Conservation (phyloP, 2,888 invertebrate genomes). For the Formica aserva region DNA sequence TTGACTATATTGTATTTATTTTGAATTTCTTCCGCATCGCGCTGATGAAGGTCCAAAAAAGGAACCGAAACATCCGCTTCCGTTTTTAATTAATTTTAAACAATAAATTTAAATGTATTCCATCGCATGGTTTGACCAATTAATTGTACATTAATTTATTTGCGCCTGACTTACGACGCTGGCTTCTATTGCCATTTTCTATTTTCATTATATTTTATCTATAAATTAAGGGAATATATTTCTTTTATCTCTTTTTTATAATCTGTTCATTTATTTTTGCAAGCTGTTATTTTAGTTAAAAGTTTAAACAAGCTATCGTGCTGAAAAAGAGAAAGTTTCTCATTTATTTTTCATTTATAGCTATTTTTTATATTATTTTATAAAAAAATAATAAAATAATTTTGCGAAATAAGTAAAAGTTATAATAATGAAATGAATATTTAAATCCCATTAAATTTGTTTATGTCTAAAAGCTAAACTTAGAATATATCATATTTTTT, state of each 20-base stretch:
- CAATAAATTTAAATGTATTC: no score
- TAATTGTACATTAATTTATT: no score
- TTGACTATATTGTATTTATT: no score
- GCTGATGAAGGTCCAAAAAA: no score
- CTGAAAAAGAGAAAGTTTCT: neutral
- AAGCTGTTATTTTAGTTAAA: slow-evolving; percentile 1
- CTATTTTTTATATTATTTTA: neutral
- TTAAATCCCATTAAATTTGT: neutral
- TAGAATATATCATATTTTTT: neutral
- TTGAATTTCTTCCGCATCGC: no score
- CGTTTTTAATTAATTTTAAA: no score
- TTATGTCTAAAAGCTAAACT: neutral
- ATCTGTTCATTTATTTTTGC: neutral
- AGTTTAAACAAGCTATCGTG: slow-evolving; percentile 7
- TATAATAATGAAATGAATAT: neutral
- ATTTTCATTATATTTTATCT: neutral
- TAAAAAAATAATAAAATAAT: slow-evolving; percentile 9
- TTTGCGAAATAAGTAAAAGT: neutral
- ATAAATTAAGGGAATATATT: neutral
- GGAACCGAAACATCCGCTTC: no score
- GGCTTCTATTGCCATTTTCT: no score
- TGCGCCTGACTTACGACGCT: no score
- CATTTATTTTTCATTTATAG: neutral
- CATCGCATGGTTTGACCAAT: no score
- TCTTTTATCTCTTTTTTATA: neutral